Evolutionary conservation across 2,797 vertebrate genomes (phyloP).

Genomic region (Platyrinchus mystaceus): DNA sequence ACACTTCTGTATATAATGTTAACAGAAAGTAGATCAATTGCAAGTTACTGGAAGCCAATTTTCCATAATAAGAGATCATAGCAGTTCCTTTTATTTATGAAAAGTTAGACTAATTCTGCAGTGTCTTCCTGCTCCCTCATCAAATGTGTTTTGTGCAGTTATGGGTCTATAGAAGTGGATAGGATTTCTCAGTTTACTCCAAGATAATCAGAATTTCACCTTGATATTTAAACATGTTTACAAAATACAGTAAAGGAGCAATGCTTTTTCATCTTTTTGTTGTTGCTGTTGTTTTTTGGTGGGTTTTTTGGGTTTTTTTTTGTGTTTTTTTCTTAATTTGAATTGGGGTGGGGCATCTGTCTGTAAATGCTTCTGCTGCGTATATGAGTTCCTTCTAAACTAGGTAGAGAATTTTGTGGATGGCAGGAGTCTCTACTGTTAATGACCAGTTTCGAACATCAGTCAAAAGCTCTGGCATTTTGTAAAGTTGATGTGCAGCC

Average conservation of each 20-base stretch:
- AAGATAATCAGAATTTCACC: not conserved
- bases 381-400: not conserved
- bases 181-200: not conserved
- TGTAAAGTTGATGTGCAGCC: constrained; percentile 33
- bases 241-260: not conserved
- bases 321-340: not conserved
- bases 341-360: not conserved
- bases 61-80: not conserved
- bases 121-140: not conserved
- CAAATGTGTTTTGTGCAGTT: not conserved
- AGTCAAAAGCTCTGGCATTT: constrained; percentile 18
- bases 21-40: not conserved
- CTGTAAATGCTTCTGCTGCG: not conserved
- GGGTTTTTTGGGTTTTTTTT: too few relatives aligned
- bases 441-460: not conserved
- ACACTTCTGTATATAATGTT: not conserved
- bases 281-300: too few relatives aligned
- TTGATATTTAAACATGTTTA: not conserved
- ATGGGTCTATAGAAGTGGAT: not conserved
- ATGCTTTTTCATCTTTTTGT: too few relatives aligned
- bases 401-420: not conserved
- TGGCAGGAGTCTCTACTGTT: not conserved
- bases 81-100: not conserved
- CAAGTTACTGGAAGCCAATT: not conserved
- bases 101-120: not conserved